phyloP scores from a whole-genome alignment of 2,797 vertebrate species.

The Myotis pilosus region DNA sequence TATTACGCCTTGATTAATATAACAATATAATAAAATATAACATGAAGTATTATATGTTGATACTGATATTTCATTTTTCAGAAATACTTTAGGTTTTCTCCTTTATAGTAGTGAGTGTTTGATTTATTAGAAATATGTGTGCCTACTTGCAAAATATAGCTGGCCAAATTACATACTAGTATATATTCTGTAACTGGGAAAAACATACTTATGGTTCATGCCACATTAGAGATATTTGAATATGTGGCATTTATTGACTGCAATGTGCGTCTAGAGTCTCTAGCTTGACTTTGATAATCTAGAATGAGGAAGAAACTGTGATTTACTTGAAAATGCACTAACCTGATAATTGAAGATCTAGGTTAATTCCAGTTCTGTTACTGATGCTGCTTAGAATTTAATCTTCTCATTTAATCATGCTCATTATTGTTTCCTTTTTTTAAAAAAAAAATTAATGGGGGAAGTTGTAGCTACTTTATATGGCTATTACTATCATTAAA shows the following conservation, averaged over 20 bases:
- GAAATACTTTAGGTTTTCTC: background rate
- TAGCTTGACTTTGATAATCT: background rate
- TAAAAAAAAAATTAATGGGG: background rate
- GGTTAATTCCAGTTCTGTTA: conserved; percentile 13
- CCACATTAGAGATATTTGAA: background rate
- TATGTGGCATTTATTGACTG: background rate
- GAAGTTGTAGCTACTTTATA: background rate
- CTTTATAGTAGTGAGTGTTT: background rate
- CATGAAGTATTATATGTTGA: background rate
- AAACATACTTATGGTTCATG: background rate
- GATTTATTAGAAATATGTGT: background rate
- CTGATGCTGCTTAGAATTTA: conserved; percentile 34
- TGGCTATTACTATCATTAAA: background rate
- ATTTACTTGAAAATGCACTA: conserved; percentile 43
- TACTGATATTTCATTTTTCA: background rate
- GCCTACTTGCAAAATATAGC: background rate
- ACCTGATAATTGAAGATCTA: conserved; percentile 22
- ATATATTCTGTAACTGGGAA: background rate
- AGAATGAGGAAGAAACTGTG: conserved; percentile 9
- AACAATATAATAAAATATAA: background rate
- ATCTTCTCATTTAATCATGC: background rate
- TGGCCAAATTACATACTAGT: background rate
- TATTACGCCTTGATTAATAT: background rate
- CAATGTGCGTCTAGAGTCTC: background rate
- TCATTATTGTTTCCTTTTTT: background rate